Percentiles rank a stretch among this genome's conserved stretches.
phyloP scores from a whole-genome alignment of 2,797 vertebrate species.

The Schizopygopsis pylzovi region DNA sequence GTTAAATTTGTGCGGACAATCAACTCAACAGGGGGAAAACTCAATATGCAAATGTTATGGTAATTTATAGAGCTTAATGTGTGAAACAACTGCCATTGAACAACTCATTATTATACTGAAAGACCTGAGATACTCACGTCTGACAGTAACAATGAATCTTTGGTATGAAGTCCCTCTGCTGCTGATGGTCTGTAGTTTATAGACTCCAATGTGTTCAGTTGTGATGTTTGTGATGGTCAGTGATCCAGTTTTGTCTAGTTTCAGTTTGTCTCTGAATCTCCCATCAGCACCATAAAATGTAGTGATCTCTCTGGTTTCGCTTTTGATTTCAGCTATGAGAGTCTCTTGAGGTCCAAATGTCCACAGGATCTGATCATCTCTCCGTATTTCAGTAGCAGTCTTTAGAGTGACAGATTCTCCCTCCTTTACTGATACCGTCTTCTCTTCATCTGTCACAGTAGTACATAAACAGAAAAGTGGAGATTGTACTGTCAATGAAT shows the following conservation, averaged over 20 bases:
- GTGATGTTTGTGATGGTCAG: neutral
- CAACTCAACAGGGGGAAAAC: neutral
- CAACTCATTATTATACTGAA: neutral
- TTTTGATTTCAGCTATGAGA: neutral
- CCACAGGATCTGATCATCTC: neutral
- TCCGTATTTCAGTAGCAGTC: neutral
- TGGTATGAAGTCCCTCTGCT: neutral
- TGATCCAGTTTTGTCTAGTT: neutral
- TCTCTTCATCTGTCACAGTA: neutral
- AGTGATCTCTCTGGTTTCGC: neutral
- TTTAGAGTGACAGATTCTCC: neutral
- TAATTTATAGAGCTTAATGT: neutral
- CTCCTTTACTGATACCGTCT: neutral
- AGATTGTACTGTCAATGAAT: neutral
- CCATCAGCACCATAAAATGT: no score
- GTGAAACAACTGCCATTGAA: neutral
- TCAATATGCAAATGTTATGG: neutral
- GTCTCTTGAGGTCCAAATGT: neutral
- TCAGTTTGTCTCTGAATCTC: neutral
- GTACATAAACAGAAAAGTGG: neutral
- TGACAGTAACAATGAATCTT: neutral
- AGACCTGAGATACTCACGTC: neutral
- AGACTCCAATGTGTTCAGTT: neutral
- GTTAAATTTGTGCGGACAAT: neutral
- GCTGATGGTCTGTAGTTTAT: neutral